Percentiles rank a stretch among this genome's conserved stretches.
Conservation (phyloP, 1,140 invertebrate genomes). For the Listronotus oregonensis region DNA sequence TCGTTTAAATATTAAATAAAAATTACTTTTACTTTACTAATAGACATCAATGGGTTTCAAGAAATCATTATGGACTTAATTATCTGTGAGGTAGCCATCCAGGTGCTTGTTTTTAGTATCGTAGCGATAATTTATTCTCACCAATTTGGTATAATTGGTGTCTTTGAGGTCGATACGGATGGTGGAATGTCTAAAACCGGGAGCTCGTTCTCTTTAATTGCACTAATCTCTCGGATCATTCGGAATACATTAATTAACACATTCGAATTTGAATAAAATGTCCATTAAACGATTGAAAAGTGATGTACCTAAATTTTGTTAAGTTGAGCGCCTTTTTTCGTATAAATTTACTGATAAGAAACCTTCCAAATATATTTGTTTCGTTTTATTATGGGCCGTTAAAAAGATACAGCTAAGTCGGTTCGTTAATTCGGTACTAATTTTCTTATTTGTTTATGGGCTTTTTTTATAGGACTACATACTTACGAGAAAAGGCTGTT, state of each 20-base stretch:
- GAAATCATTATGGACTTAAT: slow-evolving; percentile 38
- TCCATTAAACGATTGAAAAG: slow-evolving; percentile 50
- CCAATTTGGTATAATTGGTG: slow-evolving; percentile 52
- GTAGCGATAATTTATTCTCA: slow-evolving; percentile 49
- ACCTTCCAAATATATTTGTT: slow-evolving; percentile 39
- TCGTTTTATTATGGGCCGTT: slow-evolving; percentile 36
- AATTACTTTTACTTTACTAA: slow-evolving; percentile 17
- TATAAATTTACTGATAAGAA: slow-evolving; percentile 40
- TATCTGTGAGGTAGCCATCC: slow-evolving; percentile 37
- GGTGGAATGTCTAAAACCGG: slow-evolving; percentile 50
- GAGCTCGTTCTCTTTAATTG: slow-evolving; percentile 50
- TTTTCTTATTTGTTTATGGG: slow-evolving; percentile 45
- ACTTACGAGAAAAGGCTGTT: slow-evolving; percentile 26
- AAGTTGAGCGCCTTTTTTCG: slow-evolving; percentile 28
- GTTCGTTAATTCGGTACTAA: slow-evolving; percentile 42
- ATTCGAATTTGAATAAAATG: slow-evolving; percentile 52
- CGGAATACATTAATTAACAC: slow-evolving; percentile 52
- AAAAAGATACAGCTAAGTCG: slow-evolving; percentile 26
- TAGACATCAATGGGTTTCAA: slow-evolving; percentile 21
- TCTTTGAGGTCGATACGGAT: slow-evolving; percentile 41
- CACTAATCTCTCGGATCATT: slow-evolving; percentile 50
- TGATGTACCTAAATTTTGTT: slow-evolving; percentile 45
- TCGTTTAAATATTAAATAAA: too few relatives aligned
- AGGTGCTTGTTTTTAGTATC: slow-evolving; percentile 45
- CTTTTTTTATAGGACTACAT: slow-evolving; percentile 31